Percentiles rank a stretch among this genome's conserved stretches.
These are phyloP conservation scores for Jordanella pulchra DNA, from an alignment of 2,797 vertebrate genomes.

Conservation along the genomic window DNA sequence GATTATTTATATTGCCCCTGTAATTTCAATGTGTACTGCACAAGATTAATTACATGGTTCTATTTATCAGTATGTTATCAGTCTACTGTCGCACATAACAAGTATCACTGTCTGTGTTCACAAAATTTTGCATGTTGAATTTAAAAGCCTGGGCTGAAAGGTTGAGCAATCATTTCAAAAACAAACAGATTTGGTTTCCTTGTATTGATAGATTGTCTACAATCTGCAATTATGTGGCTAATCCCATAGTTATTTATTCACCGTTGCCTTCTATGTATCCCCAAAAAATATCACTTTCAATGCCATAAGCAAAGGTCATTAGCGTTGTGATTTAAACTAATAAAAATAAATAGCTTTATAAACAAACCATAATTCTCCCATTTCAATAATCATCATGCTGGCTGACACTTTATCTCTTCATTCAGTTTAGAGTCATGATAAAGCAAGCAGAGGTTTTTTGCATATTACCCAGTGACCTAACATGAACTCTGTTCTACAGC, in stretches of 20 bases:
- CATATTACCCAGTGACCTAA: background rate
- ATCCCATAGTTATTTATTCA: slow-evolving; percentile 7
- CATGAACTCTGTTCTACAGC: background rate
- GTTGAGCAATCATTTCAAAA: background rate
- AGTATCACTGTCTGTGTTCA: background rate
- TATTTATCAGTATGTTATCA: background rate
- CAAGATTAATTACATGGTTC: background rate
- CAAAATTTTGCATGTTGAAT: background rate
- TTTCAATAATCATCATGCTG: background rate
- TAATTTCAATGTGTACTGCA: background rate
- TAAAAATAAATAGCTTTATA: background rate
- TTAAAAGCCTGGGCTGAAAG: background rate
- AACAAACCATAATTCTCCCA: background rate
- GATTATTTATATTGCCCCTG: background rate
- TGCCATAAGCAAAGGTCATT: background rate
- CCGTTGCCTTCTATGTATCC: slow-evolving; percentile 3
- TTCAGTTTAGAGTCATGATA: background rate
- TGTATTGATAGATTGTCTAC: background rate
- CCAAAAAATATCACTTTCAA: slow-evolving; percentile 37
- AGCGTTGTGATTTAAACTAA: background rate
- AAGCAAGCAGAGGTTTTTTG: background rate
- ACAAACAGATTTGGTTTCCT: background rate
- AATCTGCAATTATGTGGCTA: background rate
- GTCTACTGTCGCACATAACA: slow-evolving; percentile 4
- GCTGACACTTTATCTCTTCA: background rate